Conservation (phyloP, 2,888 invertebrate species). For the Caenorhabditis sulstoni region DNA sequence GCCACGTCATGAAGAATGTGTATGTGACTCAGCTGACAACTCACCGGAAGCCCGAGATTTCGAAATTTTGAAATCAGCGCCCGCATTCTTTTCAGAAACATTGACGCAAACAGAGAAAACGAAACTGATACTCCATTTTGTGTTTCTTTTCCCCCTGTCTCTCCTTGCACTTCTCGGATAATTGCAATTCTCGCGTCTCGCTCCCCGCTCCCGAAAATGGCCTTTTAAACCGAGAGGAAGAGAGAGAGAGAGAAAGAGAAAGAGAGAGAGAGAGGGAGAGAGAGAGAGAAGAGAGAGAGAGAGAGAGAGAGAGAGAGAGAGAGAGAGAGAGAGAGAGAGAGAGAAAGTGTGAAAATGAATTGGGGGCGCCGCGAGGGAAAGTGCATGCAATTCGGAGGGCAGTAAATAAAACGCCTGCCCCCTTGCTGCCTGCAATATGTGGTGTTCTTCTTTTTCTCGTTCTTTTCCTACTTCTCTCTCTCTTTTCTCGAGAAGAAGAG, state of each 20-base stretch:
- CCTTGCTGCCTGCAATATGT: conserved; percentile 5
- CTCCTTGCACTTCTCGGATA: background rate
- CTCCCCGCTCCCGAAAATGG: conserved; percentile 3
- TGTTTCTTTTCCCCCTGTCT: too few species aligned
- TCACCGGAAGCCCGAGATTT: too few species aligned
- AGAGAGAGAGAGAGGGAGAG: too few species aligned
- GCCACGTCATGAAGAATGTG: too few species aligned
- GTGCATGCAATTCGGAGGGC: conserved; percentile 44
- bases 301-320: conserved; percentile 1
- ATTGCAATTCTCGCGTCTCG: background rate
- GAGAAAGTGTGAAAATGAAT: conserved; percentile 7
- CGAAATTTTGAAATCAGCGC: too few species aligned
- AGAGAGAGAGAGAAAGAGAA: too few species aligned
- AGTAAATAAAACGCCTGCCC: conserved; percentile 39
- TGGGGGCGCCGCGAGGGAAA: background rate
- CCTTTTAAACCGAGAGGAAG: too few species aligned
- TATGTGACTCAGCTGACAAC: too few species aligned
- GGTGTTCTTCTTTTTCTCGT: conserved; percentile 31
- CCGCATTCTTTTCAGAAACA: too few species aligned
- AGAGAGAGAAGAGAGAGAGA: background rate
- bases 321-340: conserved; percentile 7
- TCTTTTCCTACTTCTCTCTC: too few species aligned
- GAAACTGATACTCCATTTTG: conserved; percentile 1
- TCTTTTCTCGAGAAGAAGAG: conserved; percentile 14
- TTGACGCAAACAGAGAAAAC: background rate